These are phyloP conservation scores for Thamnophis elegans DNA, from an alignment of 2,797 vertebrate species.

Conservation along the genomic window DNA sequence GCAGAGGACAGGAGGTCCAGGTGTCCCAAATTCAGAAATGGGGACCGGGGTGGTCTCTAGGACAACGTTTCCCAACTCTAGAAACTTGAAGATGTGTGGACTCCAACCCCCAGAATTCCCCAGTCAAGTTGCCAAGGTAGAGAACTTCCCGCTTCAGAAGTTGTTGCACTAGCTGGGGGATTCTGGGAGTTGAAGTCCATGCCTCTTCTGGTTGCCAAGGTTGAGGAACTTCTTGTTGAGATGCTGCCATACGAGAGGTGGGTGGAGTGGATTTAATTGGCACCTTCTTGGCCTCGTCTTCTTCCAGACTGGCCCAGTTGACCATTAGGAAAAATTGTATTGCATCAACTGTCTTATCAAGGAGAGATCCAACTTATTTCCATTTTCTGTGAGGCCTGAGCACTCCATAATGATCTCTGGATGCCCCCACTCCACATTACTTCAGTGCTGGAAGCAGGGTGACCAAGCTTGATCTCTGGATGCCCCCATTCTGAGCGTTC, in stretches of 20 bases:
- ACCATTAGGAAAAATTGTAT: background rate
- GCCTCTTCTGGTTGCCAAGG: background rate
- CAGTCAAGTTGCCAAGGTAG: background rate
- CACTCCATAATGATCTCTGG: background rate
- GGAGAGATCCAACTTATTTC: background rate
- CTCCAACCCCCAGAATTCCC: background rate
- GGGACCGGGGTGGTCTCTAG: too few relatives aligned
- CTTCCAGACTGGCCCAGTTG: background rate
- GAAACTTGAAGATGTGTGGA: background rate
- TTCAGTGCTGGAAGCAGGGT: background rate
- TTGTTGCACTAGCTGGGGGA: background rate
- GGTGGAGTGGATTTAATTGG: background rate
- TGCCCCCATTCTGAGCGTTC: background rate
- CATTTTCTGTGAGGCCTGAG: background rate
- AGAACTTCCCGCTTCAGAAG: background rate
- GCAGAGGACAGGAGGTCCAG: background rate
- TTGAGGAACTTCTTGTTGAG: background rate
- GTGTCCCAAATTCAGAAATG: background rate
- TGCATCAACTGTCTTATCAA: background rate
- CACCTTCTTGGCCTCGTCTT: background rate
- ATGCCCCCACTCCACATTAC: background rate
- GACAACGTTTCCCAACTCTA: background rate
- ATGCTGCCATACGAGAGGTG: too few relatives aligned
- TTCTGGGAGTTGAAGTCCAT: background rate
- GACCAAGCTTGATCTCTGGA: background rate